A percentile compares a stretch with the other conserved stretches of the same genome.
These are phyloP conservation scores for Paraplagusia blochii DNA, from an alignment of 2,113 vertebrate genomes.

Conservation along the genomic window DNA sequence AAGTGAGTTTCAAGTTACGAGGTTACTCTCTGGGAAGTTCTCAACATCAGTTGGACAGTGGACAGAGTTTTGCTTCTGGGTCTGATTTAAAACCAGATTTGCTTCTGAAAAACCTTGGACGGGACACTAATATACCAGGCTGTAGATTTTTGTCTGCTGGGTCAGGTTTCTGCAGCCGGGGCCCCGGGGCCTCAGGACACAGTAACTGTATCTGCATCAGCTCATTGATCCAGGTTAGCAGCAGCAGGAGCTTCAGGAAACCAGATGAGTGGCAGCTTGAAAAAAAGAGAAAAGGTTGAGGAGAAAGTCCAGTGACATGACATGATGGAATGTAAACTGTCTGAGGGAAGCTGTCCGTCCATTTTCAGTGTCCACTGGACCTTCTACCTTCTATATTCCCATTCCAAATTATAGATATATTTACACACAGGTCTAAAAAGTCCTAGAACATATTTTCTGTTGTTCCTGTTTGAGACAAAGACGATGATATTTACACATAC, in stretches of 20 bases:
- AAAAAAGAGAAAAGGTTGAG: slow-evolving; percentile 50
- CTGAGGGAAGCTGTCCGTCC: too few relatives aligned
- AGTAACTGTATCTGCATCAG: slow-evolving; percentile 54
- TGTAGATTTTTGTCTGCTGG: slow-evolving; percentile 66
- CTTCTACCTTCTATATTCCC: too few relatives aligned
- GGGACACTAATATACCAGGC: slow-evolving; percentile 48
- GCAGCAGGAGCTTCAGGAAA: slow-evolving; percentile 48
- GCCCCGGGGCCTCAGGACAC: slow-evolving; percentile 29
- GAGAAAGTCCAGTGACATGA: not conserved
- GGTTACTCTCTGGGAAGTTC: too few relatives aligned
- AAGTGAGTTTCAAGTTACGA: too few relatives aligned
- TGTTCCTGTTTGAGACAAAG: too few relatives aligned
- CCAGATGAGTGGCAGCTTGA: slow-evolving; percentile 27
- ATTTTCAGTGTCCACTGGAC: too few relatives aligned
- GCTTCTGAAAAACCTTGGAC: slow-evolving; percentile 52
- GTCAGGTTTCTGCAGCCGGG: slow-evolving; percentile 52
- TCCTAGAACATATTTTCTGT: too few relatives aligned
- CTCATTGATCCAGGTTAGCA: slow-evolving; percentile 66
- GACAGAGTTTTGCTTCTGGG: slow-evolving; percentile 22
- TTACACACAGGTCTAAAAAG: too few relatives aligned
- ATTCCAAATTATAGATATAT: too few relatives aligned
- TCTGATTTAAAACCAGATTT: slow-evolving; percentile 63
- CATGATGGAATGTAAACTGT: too few relatives aligned
- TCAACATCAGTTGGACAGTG: slow-evolving; percentile 29
- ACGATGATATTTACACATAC: not conserved